A percentile compares a stretch with the other conserved stretches of the same genome.
These are phyloP conservation scores for Astyanax mexicanus DNA, from an alignment of 2,797 vertebrate species.

Conservation along the genomic window DNA sequence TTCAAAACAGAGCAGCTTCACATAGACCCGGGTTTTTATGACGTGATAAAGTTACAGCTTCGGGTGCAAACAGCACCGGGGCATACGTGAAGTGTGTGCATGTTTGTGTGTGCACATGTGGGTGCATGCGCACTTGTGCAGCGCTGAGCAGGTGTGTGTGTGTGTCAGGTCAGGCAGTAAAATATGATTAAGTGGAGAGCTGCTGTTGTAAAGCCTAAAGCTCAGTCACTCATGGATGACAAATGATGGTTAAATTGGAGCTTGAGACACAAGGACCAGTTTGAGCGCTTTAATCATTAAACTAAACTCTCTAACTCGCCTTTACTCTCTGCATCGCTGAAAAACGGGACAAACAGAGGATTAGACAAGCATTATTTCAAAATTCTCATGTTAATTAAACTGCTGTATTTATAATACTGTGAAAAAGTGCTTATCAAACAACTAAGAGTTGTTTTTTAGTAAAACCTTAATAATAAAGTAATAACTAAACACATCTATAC, in stretches of 20 bases:
- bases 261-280: conserved; percentile 66
- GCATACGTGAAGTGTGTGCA: not conserved
- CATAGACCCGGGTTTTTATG: conserved; percentile 5
- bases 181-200: conserved; percentile 76
- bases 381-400: no score
- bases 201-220: conserved; percentile 65
- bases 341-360: not conserved
- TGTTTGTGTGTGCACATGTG: conserved; percentile 23
- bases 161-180: conserved; percentile 63
- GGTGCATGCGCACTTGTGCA: conserved; percentile 7
- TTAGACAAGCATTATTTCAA: not conserved
- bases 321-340: not conserved
- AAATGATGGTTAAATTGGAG: conserved; percentile 69
- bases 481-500: no score
- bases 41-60: conserved; percentile 19
- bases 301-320: conserved; percentile 36
- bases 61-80: not conserved
- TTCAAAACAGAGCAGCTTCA: not conserved
- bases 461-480: no score
- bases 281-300: conserved; percentile 72
- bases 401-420: no score
- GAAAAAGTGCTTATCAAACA: no score
- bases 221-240: conserved; percentile 69
- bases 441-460: no score
- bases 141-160: conserved; percentile 17